Percentiles rank a stretch among this genome's conserved stretches.
phyloP scores from a whole-genome alignment of 2,888 invertebrate species.

The Elaeidobius kamerunicus region DNA sequence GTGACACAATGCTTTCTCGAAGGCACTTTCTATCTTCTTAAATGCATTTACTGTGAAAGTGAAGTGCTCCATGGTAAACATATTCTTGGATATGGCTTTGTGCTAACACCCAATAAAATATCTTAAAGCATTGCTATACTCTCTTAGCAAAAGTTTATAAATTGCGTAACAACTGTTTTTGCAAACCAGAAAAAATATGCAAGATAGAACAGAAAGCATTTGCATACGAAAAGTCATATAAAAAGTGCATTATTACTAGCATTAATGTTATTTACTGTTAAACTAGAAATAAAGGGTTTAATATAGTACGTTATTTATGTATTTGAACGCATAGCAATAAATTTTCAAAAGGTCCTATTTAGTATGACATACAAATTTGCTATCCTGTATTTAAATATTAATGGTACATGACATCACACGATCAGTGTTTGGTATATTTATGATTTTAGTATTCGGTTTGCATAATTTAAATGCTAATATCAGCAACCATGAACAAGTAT shows the following conservation, averaged over 20 bases:
- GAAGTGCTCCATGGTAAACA: slow-evolving; percentile 22
- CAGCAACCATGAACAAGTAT: background rate
- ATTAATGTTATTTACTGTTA: no score
- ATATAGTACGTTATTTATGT: no score
- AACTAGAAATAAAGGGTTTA: no score
- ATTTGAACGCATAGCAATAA: no score
- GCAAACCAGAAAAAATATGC: no score
- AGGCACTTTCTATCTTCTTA: slow-evolving; percentile 24
- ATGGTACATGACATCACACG: background rate
- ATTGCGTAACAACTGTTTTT: no score
- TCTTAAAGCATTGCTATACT: no score
- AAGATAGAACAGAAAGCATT: no score
- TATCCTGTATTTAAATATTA: background rate
- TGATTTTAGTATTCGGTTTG: background rate
- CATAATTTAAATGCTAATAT: background rate
- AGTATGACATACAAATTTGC: background rate
- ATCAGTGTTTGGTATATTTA: background rate
- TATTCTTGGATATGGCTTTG: slow-evolving; percentile 15
- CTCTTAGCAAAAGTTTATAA: no score
- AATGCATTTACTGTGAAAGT: slow-evolving; percentile 20
- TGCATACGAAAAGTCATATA: no score
- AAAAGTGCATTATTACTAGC: no score
- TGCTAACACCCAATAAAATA: background rate
- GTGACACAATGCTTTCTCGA: slow-evolving; percentile 18
- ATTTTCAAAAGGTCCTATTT: background rate